Percentiles rank a stretch among this genome's conserved stretches.
phyloP scores from a whole-genome alignment of 2,797 vertebrate species.

The Argya squamiceps region DNA sequence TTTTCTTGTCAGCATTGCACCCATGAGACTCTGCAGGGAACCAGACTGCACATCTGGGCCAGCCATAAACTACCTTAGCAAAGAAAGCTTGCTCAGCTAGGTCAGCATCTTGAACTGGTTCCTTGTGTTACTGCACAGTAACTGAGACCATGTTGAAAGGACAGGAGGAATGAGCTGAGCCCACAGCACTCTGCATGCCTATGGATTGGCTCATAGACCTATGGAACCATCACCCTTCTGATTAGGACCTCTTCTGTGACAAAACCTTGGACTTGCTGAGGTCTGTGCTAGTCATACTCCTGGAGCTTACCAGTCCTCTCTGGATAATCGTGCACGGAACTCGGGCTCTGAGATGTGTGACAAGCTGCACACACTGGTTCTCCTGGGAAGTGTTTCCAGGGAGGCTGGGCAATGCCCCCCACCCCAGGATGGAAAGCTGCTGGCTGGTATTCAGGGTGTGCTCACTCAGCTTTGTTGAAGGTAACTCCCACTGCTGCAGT shows the following conservation, averaged over 20 bases:
- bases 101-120: neutral
- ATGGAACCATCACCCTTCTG: neutral
- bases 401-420: neutral
- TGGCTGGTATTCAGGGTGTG: rapidly evolving
- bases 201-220: neutral
- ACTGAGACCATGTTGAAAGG: neutral
- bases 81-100: neutral
- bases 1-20: neutral
- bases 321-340: neutral
- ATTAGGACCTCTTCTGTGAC: neutral
- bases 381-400: neutral
- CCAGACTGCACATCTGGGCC: neutral
- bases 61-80: neutral
- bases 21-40: neutral
- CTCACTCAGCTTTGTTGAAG: neutral
- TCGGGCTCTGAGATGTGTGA: neutral
- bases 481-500: neutral
- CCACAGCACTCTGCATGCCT: neutral
- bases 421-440: neutral
- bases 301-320: neutral
- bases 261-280: neutral
- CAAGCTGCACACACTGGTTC: neutral
- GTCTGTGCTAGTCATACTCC: neutral
- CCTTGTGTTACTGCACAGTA: neutral
- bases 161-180: neutral